A percentile compares a stretch with the other conserved stretches of the same genome.
phyloP scores from a whole-genome alignment of 2,113 vertebrate genomes.

The Lipophrys pholis region DNA sequence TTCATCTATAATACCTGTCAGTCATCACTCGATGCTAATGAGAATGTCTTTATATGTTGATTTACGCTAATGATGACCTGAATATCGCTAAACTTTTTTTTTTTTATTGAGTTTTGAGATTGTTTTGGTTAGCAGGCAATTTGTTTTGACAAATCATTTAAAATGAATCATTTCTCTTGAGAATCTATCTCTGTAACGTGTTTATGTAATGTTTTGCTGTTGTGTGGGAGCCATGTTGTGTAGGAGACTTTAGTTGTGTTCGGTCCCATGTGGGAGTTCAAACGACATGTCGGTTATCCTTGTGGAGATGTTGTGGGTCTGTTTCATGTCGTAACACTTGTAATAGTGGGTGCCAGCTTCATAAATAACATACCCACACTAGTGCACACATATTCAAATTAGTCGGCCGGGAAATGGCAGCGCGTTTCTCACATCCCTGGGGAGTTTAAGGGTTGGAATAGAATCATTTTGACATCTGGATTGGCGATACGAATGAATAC shows the following conservation, averaged over 20 bases:
- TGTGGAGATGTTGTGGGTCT: slow-evolving; percentile 26
- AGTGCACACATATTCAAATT: slow-evolving; percentile 33
- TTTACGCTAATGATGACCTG: slow-evolving; percentile 55
- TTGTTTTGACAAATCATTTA: slow-evolving; percentile 13
- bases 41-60: slow-evolving; percentile 59
- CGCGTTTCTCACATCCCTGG: slow-evolving; percentile 8
- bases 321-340: slow-evolving; percentile 10
- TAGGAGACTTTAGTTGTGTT: slow-evolving; percentile 35
- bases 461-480: neutral
- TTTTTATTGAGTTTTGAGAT: slow-evolving; percentile 29
- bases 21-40: slow-evolving; percentile 66
- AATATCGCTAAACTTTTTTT: slow-evolving; percentile 29
- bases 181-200: slow-evolving; percentile 13
- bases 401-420: neutral
- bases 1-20: slow-evolving; percentile 1
- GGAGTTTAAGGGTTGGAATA: neutral
- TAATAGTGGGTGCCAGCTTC: slow-evolving; percentile 36
- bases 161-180: slow-evolving; percentile 14
- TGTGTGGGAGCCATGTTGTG: neutral
- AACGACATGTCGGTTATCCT: slow-evolving; percentile 28
- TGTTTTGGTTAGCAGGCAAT: slow-evolving; percentile 12
- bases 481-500: slow-evolving; percentile 12
- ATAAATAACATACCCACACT: slow-evolving; percentile 28
- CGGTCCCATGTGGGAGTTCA: slow-evolving; percentile 20
- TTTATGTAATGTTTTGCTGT: neutral